Conservation (phyloP, 1,140 invertebrate species). For the Bombus pyrosoma region DNA sequence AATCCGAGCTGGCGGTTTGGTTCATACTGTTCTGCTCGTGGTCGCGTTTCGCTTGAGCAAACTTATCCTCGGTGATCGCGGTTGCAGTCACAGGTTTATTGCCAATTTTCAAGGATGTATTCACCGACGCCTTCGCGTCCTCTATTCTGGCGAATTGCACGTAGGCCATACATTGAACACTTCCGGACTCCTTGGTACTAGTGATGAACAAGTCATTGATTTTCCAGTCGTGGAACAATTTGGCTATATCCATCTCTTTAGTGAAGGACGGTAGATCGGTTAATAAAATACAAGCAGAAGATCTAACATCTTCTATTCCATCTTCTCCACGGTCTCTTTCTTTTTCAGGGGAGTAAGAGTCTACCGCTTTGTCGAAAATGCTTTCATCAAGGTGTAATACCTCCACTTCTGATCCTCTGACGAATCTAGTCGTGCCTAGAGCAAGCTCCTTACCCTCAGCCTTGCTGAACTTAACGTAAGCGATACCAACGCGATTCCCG, state of each 20-base stretch:
- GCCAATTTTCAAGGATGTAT: constrained; percentile 83
- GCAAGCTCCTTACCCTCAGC: constrained; percentile 87
- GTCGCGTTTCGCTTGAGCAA: constrained; percentile 82
- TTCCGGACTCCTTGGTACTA: constrained; percentile 84
- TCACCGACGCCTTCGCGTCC: constrained; percentile 86
- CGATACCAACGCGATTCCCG: constrained; percentile 90
- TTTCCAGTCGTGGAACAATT: constrained; percentile 88
- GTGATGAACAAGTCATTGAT: constrained; percentile 87
- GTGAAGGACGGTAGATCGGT: constrained; percentile 89
- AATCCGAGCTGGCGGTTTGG: constrained; percentile 81
- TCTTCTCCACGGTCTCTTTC: constrained; percentile 71
- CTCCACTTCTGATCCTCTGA: constrained; percentile 84
- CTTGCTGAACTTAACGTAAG: constrained; percentile 90
- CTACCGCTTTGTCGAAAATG: constrained; percentile 86
- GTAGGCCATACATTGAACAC: constrained; percentile 85
- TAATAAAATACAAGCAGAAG: constrained; percentile 85
- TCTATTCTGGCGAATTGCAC: constrained; percentile 88
- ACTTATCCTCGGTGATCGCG: constrained; percentile 82
- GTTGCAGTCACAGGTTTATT: constrained; percentile 83
- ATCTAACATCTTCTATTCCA: constrained; percentile 64
- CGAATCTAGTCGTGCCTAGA: constrained; percentile 80
- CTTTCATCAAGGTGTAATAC: constrained; percentile 85
- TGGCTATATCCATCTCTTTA: constrained; percentile 90
- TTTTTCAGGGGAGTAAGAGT: constrained; percentile 83
- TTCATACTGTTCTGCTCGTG: constrained; percentile 74